Percentiles rank a stretch among this genome's conserved stretches.
Evolutionary conservation across 2,113 vertebrate genomes (phyloP).

Genomic region (Lipotes vexillifer): DNA sequence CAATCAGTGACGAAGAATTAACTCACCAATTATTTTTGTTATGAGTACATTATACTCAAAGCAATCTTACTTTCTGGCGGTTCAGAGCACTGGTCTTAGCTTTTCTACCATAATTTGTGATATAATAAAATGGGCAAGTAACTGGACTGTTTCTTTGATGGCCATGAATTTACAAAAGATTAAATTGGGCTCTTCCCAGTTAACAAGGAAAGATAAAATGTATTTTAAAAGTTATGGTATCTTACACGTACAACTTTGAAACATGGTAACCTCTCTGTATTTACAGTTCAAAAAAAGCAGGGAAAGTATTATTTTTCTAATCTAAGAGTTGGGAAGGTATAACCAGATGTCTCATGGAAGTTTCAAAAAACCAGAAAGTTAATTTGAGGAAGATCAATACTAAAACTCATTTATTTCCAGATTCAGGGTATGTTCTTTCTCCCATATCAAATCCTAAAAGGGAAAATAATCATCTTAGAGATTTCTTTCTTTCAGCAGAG

Average conservation of each 20-base stretch:
- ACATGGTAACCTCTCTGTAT: background rate
- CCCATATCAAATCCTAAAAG: background rate
- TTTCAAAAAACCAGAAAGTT: background rate
- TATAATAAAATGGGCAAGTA: background rate
- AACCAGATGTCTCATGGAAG: background rate
- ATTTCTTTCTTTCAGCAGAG: background rate
- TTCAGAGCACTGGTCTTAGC: background rate
- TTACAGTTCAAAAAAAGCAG: background rate
- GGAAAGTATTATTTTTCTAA: background rate
- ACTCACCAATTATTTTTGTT: background rate
- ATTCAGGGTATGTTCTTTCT: background rate
- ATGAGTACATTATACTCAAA: background rate
- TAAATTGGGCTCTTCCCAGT: slow-evolving; percentile 16
- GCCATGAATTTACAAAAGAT: slow-evolving; percentile 10
- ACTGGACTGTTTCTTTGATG: slow-evolving; percentile 17
- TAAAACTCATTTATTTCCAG: slow-evolving; percentile 12
- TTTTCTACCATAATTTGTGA: slow-evolving; percentile 27
- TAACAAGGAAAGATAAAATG: slow-evolving; percentile 16
- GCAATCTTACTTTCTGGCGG: background rate
- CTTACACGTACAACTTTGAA: background rate
- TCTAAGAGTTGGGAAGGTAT: background rate
- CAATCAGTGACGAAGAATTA: slow-evolving; percentile 32
- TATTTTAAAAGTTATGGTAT: background rate
- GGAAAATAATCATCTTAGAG: background rate
- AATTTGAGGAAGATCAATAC: background rate